These are phyloP conservation scores for Diprion similis DNA, from an alignment of 1,140 invertebrate genomes.

Conservation along the genomic window DNA sequence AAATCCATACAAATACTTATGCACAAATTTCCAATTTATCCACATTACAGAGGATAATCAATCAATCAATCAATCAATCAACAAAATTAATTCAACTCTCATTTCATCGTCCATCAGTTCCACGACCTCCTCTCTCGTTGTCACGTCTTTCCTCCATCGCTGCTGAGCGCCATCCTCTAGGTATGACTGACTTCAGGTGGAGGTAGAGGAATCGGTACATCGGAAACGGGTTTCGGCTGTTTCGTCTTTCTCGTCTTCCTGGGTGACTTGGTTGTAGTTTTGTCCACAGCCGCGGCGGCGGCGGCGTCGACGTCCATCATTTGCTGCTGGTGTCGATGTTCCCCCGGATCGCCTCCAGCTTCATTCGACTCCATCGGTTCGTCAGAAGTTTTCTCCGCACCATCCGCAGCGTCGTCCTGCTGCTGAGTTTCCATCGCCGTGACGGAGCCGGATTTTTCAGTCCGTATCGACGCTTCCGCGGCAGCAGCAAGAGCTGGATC, in stretches of 20 bases:
- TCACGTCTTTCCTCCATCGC: too few species aligned
- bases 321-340: constrained; percentile 2
- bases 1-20: too few species aligned
- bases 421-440: constrained; percentile 27
- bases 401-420: constrained; percentile 39
- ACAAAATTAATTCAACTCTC: too few species aligned
- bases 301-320: not conserved
- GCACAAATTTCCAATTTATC: too few species aligned
- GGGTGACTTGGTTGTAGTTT: constrained; percentile 32
- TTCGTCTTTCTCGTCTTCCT: constrained; percentile 51
- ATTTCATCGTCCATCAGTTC: too few species aligned
- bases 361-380: not conserved
- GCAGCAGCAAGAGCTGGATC: not conserved
- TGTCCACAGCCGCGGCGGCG: not conserved
- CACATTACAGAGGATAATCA: too few species aligned
- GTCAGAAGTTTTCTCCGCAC: constrained; percentile 44
- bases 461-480: constrained; percentile 44
- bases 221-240: constrained; percentile 44
- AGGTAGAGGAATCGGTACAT: constrained; percentile 52
- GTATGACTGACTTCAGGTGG: constrained; percentile 25
- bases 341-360: not conserved
- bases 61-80: too few species aligned
- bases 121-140: too few species aligned
- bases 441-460: constrained; percentile 64
- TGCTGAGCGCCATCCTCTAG: not conserved